Evolutionary conservation across 30 jellyfish, hydroid and myxozoan species (phyloP).

Genomic region (Aurelia sp.): DNA sequence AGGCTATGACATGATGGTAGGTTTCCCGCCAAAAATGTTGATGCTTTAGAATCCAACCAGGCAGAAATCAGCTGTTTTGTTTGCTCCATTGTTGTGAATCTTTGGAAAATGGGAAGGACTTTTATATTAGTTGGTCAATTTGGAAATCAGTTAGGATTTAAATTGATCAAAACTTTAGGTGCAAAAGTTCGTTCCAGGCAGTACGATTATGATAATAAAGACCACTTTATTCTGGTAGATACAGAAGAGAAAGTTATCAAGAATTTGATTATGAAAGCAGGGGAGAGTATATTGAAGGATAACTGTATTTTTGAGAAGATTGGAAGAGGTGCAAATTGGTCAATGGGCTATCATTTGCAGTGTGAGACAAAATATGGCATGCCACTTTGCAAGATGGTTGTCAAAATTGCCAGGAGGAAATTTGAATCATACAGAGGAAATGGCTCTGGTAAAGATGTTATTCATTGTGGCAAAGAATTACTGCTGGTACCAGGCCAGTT

Average conservation of each 20-base stretch:
- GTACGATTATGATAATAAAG: not conserved
- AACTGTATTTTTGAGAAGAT: slow-evolving; percentile 26
- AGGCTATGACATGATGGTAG: too few species aligned
- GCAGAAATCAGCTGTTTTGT: not conserved
- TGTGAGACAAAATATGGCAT: slow-evolving; percentile 9
- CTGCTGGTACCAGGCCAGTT: too few species aligned
- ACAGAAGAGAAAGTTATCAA: slow-evolving; percentile 43
- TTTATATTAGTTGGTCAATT: slow-evolving; percentile 60
- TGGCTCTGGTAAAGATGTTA: not conserved
- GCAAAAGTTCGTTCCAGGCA: too few species aligned
- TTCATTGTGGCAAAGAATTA: too few species aligned
- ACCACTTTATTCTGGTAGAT: slow-evolving; percentile 34
- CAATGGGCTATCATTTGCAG: slow-evolving; percentile 61
- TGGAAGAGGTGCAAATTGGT: slow-evolving; percentile 72
- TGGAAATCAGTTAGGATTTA: slow-evolving; percentile 58
- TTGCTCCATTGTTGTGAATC: not conserved
- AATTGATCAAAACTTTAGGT: slow-evolving; percentile 1
- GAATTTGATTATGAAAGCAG: not conserved
- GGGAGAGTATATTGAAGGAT: not conserved
- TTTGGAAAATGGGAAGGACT: slow-evolving; percentile 2
- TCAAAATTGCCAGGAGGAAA: slow-evolving; percentile 16
- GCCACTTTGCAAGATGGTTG: slow-evolving; percentile 14
- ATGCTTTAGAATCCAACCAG: too few species aligned
- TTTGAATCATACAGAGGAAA: not conserved
- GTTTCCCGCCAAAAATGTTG: too few species aligned